phyloP scores from a whole-genome alignment of 64 coral and sea anemone species.

The Acropora yongei region DNA sequence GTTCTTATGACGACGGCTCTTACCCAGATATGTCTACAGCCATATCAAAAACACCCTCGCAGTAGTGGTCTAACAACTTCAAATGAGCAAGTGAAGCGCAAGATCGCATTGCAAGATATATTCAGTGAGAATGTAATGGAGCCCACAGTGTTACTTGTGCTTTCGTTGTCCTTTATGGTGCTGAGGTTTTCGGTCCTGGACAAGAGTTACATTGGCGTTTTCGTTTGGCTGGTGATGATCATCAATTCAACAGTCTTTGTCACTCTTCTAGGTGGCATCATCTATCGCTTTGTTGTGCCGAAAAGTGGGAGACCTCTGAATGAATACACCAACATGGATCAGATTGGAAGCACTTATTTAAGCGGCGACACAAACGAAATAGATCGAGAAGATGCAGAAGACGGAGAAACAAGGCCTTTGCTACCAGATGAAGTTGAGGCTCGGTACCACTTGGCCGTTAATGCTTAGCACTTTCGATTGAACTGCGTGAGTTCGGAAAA shows the following conservation, averaged over 20 bases:
- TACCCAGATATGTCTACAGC: background rate
- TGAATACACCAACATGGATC: background rate
- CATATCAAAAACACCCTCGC: background rate
- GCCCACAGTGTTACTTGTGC: background rate
- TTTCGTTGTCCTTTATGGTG: background rate
- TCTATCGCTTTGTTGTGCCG: background rate
- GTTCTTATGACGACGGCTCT: slow-evolving; percentile 17
- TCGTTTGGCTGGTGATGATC: slow-evolving; percentile 32
- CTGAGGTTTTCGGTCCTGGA: slow-evolving; percentile 16
- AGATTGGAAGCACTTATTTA: background rate
- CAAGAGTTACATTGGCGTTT: background rate
- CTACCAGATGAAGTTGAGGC: background rate
- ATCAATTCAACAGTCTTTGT: slow-evolving; percentile 2
- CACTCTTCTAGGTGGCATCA: background rate
- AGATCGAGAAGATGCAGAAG: background rate
- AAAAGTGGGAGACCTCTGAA: background rate
- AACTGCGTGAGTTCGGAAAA: too few relatives aligned
- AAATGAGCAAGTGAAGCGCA: background rate
- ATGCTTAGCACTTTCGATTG: too few relatives aligned
- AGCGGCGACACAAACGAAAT: background rate
- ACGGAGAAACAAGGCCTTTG: background rate
- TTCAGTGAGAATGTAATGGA: slow-evolving; percentile 13
- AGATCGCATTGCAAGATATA: background rate
- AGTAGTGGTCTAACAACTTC: background rate
- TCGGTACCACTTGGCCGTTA: too few relatives aligned